These are phyloP conservation scores for Ormyrus rosae DNA, from an alignment of 2,888 invertebrate genomes.

Conservation along the genomic window DNA sequence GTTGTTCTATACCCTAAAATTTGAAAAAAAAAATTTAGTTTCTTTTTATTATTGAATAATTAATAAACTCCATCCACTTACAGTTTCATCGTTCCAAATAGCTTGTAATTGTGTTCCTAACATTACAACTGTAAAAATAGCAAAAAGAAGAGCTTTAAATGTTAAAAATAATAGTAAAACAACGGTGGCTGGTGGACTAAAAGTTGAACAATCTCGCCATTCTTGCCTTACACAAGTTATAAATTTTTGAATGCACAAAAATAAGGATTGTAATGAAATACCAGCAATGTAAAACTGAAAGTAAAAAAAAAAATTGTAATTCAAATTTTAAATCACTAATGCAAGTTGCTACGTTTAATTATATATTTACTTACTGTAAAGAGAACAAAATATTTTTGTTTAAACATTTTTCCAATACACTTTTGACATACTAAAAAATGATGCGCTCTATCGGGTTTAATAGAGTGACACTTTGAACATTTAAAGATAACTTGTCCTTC, in stretches of 20 bases:
- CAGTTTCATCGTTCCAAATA: slow-evolving; percentile 99
- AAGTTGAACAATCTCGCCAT: slow-evolving; percentile 95
- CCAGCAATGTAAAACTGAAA: slow-evolving; percentile 98
- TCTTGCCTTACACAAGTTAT: slow-evolving; percentile 94
- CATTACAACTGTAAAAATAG: slow-evolving; percentile 98
- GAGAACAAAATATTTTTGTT: slow-evolving; percentile 99
- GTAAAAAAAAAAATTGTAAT: slow-evolving; percentile 30
- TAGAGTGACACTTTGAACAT: slow-evolving; percentile 96
- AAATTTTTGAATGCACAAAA: slow-evolving; percentile 95
- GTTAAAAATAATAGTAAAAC: slow-evolving; percentile 92
- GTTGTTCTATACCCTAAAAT: slow-evolving; percentile 93
- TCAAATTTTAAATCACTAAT: not conserved
- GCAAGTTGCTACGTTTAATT: not conserved
- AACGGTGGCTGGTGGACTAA: slow-evolving; percentile 97
- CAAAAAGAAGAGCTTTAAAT: slow-evolving; percentile 96
- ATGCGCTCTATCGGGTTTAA: slow-evolving; percentile 96
- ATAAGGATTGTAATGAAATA: slow-evolving; percentile 94
- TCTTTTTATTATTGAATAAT: not conserved
- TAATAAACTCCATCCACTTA: slow-evolving; percentile 70
- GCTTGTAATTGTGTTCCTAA: slow-evolving; percentile 96
- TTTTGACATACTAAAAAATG: slow-evolving; percentile 97
- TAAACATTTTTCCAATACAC: slow-evolving; percentile 89
- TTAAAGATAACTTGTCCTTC: slow-evolving; percentile 96
- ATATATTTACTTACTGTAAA: slow-evolving; percentile 88
- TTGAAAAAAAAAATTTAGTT: slow-evolving; percentile 33